A percentile compares a stretch with the other conserved stretches of the same genome.
These are phyloP conservation scores for Lampris megalopsis DNA, from an alignment of 2,113 vertebrate genomes.

Conservation along the genomic window DNA sequence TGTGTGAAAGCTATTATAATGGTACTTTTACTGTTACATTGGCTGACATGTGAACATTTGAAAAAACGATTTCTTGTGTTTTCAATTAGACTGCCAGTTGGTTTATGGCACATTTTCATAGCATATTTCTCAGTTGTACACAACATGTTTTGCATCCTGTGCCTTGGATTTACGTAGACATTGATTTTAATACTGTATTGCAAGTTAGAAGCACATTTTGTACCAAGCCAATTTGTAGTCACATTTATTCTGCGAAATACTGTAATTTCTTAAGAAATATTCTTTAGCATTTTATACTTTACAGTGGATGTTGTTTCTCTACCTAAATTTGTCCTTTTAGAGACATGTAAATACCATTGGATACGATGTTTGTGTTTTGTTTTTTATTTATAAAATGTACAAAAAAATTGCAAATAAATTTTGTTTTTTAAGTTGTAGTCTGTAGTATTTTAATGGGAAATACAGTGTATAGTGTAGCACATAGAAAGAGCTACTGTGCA, in stretches of 20 bases:
- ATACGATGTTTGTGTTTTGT: slow-evolving; percentile 47
- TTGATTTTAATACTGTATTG: not conserved
- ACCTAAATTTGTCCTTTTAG: slow-evolving; percentile 19
- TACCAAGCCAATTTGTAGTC: slow-evolving; percentile 23
- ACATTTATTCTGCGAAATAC: slow-evolving; percentile 8
- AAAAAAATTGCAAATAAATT: slow-evolving; percentile 59
- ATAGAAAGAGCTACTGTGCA: too few relatives aligned
- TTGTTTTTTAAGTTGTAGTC: slow-evolving; percentile 50
- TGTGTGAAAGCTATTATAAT: slow-evolving; percentile 20
- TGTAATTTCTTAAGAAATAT: not conserved
- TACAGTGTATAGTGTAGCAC: not conserved
- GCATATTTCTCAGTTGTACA: not conserved
- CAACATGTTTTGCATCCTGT: slow-evolving; percentile 17
- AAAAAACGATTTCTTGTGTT: not conserved
- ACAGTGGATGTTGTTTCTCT: not conserved
- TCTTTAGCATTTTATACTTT: slow-evolving; percentile 35
- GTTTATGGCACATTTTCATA: slow-evolving; percentile 1
- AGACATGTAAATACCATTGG: slow-evolving; percentile 48
- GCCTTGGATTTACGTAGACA: slow-evolving; percentile 29
- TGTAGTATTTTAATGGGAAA: slow-evolving; percentile 26
- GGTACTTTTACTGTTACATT: not conserved
- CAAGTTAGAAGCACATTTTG: slow-evolving; percentile 6
- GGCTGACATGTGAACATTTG: slow-evolving; percentile 14
- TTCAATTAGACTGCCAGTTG: not conserved
- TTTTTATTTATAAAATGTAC: slow-evolving; percentile 70